These are phyloP conservation scores for Danio choprae DNA, from an alignment of 2,797 vertebrate genomes.

Conservation along the genomic window DNA sequence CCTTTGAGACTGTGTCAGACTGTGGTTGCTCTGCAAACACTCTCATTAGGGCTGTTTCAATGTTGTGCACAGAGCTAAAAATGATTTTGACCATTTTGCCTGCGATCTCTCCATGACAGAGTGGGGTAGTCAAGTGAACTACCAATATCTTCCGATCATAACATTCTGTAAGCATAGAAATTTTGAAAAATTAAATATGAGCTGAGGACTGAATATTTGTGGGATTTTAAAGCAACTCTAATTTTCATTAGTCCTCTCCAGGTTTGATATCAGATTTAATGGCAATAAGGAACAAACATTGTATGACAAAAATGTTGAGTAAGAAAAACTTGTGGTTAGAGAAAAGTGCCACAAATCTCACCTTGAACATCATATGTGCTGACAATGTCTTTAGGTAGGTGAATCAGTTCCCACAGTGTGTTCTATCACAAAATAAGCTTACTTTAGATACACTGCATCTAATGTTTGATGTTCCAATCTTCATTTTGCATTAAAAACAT, in stretches of 20 bases:
- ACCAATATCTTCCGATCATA: constrained; percentile 69
- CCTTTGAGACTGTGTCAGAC: constrained; percentile 8
- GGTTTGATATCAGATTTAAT: background rate
- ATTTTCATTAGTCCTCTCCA: background rate
- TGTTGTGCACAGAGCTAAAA: constrained; percentile 77
- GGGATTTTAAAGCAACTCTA: background rate
- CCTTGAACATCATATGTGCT: constrained; percentile 74
- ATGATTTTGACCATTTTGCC: constrained; percentile 78
- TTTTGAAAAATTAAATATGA: background rate
- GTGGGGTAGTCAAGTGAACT: constrained; percentile 72
- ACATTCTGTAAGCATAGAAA: constrained; percentile 66
- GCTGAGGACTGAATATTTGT: background rate
- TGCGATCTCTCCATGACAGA: constrained; percentile 70
- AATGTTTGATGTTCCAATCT: background rate
- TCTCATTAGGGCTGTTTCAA: constrained; percentile 62
- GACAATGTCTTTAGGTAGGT: constrained; percentile 77
- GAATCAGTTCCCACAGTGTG: constrained; percentile 85
- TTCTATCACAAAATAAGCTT: constrained; percentile 67
- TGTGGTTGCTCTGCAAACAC: constrained; percentile 66
- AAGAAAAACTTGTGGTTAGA: background rate
- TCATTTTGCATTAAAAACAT: background rate
- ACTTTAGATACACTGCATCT: background rate
- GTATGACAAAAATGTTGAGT: constrained; percentile 33
- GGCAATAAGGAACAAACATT: background rate
- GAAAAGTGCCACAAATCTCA: constrained; percentile 35